Conservation (phyloP, 2,888 invertebrate genomes). For the Andrena camellia region DNA sequence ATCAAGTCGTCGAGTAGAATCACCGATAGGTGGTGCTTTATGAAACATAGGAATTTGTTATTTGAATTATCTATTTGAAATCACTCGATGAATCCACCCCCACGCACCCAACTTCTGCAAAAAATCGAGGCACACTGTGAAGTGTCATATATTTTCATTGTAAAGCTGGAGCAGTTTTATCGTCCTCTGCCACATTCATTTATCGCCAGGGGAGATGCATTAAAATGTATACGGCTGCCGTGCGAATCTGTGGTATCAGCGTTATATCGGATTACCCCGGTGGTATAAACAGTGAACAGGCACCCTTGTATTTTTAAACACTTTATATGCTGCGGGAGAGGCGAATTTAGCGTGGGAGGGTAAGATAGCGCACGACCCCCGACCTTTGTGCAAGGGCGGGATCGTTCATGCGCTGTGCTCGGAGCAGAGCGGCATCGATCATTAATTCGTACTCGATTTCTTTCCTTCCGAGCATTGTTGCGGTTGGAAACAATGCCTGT, state of each 20-base stretch:
- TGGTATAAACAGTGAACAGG: slow-evolving; percentile 32
- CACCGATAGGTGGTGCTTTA: background rate
- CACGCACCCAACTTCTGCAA: too few relatives aligned
- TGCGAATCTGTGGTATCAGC: slow-evolving; percentile 34
- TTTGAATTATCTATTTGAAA: too few relatives aligned
- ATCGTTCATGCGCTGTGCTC: slow-evolving; percentile 40
- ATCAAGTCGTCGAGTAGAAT: background rate
- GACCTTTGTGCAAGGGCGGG: slow-evolving; percentile 58
- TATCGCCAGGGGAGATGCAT: background rate
- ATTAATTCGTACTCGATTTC: slow-evolving; percentile 52
- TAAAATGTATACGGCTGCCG: slow-evolving; percentile 50
- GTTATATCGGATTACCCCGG: slow-evolving; percentile 33
- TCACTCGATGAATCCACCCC: too few relatives aligned
- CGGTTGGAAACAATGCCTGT: slow-evolving; percentile 33
- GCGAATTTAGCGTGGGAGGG: slow-evolving; percentile 32
- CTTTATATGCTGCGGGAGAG: background rate
- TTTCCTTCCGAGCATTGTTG: slow-evolving; percentile 39
- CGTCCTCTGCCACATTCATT: background rate
- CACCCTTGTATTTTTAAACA: slow-evolving; percentile 39
- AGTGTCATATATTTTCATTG: slow-evolving; percentile 3
- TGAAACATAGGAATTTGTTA: too few relatives aligned
- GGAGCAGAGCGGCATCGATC: slow-evolving; percentile 32
- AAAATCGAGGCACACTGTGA: too few relatives aligned
- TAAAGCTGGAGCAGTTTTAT: slow-evolving; percentile 17
- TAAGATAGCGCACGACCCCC: slow-evolving; percentile 42